Base-by-base conservation (phyloP, 1,140 invertebrate genomes). In the Calosoma granatense region DNA sequence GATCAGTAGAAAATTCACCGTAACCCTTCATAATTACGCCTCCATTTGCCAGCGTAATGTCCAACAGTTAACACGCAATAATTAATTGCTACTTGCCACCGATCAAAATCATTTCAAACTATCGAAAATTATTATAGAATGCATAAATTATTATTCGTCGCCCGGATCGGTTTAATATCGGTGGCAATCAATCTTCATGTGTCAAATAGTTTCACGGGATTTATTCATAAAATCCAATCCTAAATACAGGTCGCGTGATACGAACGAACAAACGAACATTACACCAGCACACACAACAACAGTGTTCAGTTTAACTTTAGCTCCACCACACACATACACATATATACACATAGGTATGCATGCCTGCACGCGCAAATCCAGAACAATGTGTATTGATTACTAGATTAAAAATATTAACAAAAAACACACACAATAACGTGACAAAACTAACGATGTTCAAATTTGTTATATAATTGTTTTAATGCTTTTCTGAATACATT, bases 121-220 rank as follows among this genome's bases (percentile, higher is more conserved):
- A 47, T 47, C 41, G 41, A 9, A 17, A 47, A 47, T 47, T 47
- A 47, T 47, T 47, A 47, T 36, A 36, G 26, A 36, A 36, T 9
- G 26, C 26, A 36, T 36, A 36, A 36, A 36, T 36, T 36, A 36
- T 36, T 6, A 36, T 36, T 36, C n/a, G 26, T 6, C 26, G 26
- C n/a, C 6, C 26, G 26, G 6, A n/a, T n/a, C 6, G 26, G 26
- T 36, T 9, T 36, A 36, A 9, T 36, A 36, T 6, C 26, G n/a
- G n/a, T n/a, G n/a, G 6, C 26, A 36, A 36, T 36, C 26, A 36
- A 36, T 36, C 26, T 36, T 36, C 26, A 36, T 36, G 26, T 36
- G 26, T 36, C 26, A 36, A 36, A 36, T 36, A 36, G 26, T 36
- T 36, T 36, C 26, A 36, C n/a, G 26, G 6, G 26, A 36, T 36